A percentile compares a stretch with the other conserved stretches of the same genome.
Conservation (phyloP, 23 tunicate species). For the Styela plicata region DNA sequence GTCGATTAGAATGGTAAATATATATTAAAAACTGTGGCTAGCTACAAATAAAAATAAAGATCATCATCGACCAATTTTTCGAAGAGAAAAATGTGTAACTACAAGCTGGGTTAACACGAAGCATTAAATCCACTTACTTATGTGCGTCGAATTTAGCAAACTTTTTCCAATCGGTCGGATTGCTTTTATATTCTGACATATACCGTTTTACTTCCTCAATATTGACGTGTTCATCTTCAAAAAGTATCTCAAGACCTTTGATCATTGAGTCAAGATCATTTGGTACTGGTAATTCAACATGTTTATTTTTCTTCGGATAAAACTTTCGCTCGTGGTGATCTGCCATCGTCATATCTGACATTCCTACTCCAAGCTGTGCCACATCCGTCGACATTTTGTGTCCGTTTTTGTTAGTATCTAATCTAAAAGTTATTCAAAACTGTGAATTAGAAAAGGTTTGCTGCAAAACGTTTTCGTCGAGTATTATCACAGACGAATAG, state of each 20-base stretch:
- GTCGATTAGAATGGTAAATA: too few species aligned
- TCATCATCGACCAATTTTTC: too few species aligned
- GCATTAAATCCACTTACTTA: constrained; percentile 43
- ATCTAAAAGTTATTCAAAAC: too few species aligned
- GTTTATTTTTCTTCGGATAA: constrained; percentile 7
- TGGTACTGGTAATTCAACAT: constrained; percentile 27
- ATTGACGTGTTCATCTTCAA: constrained; percentile 62
- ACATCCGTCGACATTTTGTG: not conserved
- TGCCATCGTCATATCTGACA: not conserved
- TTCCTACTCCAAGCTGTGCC: not conserved
- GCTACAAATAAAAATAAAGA: too few species aligned
- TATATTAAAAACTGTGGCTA: too few species aligned
- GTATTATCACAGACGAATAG: too few species aligned
- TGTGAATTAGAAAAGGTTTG: too few species aligned
- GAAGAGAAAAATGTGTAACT: too few species aligned
- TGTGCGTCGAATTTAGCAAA: constrained; percentile 62
- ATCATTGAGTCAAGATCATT: constrained; percentile 36
- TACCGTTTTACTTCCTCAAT: constrained; percentile 58
- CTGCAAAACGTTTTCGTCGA: too few species aligned
- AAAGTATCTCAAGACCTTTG: constrained; percentile 51
- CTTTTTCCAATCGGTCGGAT: constrained; percentile 55
- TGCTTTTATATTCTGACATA: constrained; percentile 53
- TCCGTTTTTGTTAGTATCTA: too few species aligned
- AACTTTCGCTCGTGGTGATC: not conserved
- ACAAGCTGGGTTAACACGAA: too few species aligned